Conservation (phyloP, 2,113 vertebrate genomes). For the Melierax canorus region DNA sequence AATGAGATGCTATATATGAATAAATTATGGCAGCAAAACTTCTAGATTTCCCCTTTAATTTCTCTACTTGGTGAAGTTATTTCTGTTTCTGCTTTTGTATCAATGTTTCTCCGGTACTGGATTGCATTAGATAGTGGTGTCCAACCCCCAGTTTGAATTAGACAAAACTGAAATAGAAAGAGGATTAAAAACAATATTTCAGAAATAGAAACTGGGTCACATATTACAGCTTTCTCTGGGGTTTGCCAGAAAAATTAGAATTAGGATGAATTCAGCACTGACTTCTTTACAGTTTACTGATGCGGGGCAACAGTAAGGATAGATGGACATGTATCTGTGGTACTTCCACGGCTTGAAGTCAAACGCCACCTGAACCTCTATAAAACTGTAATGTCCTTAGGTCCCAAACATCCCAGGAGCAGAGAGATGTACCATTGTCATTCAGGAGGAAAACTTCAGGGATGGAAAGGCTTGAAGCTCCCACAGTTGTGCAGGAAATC, state of each 20-base stretch:
- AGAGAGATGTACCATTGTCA: background rate
- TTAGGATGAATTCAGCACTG: background rate
- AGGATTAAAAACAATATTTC: constrained; percentile 44
- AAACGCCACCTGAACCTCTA: background rate
- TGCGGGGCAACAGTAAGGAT: background rate
- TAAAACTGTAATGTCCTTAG: background rate
- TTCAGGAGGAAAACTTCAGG: background rate
- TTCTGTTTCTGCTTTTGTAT: background rate
- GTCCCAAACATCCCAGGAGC: background rate
- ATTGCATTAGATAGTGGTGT: background rate
- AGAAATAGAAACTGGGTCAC: constrained; percentile 43
- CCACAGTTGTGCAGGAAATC: background rate
- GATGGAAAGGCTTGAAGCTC: background rate
- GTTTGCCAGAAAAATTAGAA: background rate
- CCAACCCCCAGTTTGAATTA: background rate
- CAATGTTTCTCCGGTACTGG: background rate
- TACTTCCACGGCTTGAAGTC: background rate
- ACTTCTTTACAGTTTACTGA: background rate
- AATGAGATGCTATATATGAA: background rate
- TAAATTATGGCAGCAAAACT: background rate
- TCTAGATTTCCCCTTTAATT: background rate
- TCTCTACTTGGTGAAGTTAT: background rate
- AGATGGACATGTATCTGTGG: fast-evolving
- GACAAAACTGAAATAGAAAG: constrained; percentile 21
- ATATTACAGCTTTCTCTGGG: constrained; percentile 13